Conservation (phyloP, 2,797 vertebrate species). For the Tympanoctomys barrerae region DNA sequence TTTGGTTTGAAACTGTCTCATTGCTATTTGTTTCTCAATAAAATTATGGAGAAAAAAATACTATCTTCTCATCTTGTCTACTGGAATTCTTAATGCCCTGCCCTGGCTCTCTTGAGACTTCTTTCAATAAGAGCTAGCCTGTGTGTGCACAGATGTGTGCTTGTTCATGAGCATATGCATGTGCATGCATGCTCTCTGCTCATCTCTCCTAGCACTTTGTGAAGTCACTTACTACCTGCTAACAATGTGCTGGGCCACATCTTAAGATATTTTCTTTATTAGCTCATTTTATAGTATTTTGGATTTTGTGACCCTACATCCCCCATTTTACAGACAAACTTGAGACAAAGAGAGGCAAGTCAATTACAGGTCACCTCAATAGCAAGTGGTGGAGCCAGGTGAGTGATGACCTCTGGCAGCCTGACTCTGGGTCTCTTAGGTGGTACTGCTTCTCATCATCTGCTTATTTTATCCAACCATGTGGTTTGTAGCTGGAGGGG, state of each 20-base stretch:
- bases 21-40: too few relatives aligned
- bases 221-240: background rate
- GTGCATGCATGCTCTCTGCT: fast-evolving
- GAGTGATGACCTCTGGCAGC: too few relatives aligned
- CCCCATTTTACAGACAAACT: background rate
- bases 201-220: background rate
- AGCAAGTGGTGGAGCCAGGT: background rate
- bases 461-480: background rate
- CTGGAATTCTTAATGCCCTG: background rate
- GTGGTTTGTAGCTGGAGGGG: background rate
- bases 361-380: background rate
- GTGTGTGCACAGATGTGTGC: background rate
- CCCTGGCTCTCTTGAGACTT: background rate
- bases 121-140: background rate
- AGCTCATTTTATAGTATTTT: background rate
- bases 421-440: background rate
- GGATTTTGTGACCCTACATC: background rate
- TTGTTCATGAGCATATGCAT: background rate
- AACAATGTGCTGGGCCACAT: background rate
- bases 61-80: background rate
- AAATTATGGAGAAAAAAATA: background rate
- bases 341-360: background rate
- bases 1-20: too few relatives aligned
- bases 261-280: background rate
- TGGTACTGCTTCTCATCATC: background rate